Evolutionary conservation across 2,797 vertebrate genomes (phyloP).

Genomic region (Tragelaphus eurycerus): DNA sequence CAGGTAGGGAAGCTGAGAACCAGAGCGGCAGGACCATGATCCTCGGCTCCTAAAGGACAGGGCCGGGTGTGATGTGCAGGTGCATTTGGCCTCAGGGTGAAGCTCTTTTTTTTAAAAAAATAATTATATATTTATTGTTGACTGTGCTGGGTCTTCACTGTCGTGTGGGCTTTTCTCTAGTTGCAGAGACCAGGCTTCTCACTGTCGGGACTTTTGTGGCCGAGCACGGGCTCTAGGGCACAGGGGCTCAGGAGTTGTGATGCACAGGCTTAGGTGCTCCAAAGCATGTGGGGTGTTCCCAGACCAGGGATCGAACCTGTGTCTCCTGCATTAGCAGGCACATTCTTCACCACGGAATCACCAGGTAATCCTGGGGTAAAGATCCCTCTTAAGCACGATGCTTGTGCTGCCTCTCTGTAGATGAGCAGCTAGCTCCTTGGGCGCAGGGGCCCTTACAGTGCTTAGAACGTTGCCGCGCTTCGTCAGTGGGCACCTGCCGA

Average conservation of each 20-base stretch:
- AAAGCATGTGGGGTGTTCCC: not conserved
- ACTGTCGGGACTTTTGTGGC: no score
- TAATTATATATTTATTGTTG: not conserved
- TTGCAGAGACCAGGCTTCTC: not conserved
- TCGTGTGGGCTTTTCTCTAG: not conserved
- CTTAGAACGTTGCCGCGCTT: accelerated
- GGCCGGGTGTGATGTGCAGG: not conserved
- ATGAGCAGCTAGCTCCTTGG: accelerated
- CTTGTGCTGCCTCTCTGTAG: no score
- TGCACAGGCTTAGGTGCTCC: not conserved
- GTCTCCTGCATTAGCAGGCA: not conserved
- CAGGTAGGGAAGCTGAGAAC: not conserved
- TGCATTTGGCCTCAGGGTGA: accelerated
- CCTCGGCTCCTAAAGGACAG: accelerated
- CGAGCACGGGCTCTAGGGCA: no score
- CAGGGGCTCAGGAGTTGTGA: no score
- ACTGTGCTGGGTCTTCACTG: not conserved
- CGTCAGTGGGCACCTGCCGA: accelerated
- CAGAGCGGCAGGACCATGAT: accelerated
- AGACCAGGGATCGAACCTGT: not conserved
- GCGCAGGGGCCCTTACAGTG: accelerated
- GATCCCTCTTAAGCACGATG: not conserved
- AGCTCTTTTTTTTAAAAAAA: not conserved
- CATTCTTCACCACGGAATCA: not conserved
- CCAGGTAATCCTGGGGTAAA: not conserved